Percentiles rank a stretch among this genome's conserved stretches.
Evolutionary conservation across 2,888 invertebrate species (phyloP).

Genomic region (Griposia aprilina): DNA sequence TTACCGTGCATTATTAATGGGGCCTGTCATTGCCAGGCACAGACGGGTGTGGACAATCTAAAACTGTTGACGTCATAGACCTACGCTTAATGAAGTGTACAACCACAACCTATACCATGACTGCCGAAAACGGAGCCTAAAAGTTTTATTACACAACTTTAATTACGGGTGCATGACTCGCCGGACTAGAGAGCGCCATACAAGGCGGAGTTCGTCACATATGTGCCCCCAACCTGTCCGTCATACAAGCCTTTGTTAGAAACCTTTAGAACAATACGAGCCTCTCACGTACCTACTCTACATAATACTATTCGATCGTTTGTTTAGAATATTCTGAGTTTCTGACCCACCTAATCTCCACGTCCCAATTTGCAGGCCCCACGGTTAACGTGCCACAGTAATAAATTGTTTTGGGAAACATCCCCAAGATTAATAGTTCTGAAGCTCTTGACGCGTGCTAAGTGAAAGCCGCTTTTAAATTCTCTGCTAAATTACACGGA

Average conservation of each 20-base stretch:
- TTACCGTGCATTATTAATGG: constrained; percentile 49
- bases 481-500: constrained; percentile 76
- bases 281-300: constrained; percentile 61
- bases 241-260: constrained; percentile 69
- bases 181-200: constrained; percentile 31
- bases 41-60: constrained; percentile 22
- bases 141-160: constrained; percentile 77
- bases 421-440: constrained; percentile 87
- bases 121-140: constrained; percentile 60
- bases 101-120: constrained; percentile 59
- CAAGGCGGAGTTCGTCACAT: constrained; percentile 61
- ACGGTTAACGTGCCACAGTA: constrained; percentile 79
- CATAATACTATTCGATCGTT: constrained; percentile 75
- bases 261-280: constrained; percentile 62
- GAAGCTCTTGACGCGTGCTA: constrained; percentile 81
- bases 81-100: constrained; percentile 57
- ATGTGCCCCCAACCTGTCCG: constrained; percentile 62
- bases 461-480: constrained; percentile 81
- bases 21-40: constrained; percentile 31
- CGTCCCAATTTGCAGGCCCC: constrained; percentile 81
- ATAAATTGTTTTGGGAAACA: constrained; percentile 88
- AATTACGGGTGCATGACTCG: constrained; percentile 84
- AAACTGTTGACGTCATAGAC: constrained; percentile 49
- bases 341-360: constrained; percentile 81
- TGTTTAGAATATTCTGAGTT: constrained; percentile 77